These are phyloP conservation scores for Athalia rosae DNA, from an alignment of 2,888 invertebrate genomes.

Conservation along the genomic window DNA sequence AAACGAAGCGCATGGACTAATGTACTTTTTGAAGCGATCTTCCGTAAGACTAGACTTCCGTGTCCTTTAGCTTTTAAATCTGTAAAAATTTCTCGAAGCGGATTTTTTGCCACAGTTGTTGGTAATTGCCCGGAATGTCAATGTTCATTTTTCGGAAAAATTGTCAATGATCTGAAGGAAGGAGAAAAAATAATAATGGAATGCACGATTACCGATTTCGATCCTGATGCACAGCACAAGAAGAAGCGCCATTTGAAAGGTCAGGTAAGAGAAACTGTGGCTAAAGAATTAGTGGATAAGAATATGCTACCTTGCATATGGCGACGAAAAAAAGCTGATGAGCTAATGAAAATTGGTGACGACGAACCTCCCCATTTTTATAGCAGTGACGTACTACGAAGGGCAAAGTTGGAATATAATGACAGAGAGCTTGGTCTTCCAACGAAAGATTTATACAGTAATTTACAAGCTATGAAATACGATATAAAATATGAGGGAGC, in stretches of 20 bases:
- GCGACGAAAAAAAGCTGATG: constrained; percentile 18
- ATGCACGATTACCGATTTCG: constrained; percentile 5
- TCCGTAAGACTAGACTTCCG: background rate
- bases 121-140: constrained; percentile 17
- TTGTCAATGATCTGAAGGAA: constrained; percentile 7
- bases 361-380: constrained; percentile 10
- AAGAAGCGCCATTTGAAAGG: constrained; percentile 20
- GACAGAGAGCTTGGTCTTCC: constrained; percentile 39
- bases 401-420: background rate
- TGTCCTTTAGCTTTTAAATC: constrained; percentile 16
- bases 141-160: constrained; percentile 1
- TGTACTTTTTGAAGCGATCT: constrained; percentile 1
- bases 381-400: background rate
- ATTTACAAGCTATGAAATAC: constrained; percentile 18
- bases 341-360: constrained; percentile 30
- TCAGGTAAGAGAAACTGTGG: background rate
- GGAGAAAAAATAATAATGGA: constrained; percentile 9
- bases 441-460: background rate
- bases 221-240: background rate
- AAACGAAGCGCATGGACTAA: constrained; percentile 19
- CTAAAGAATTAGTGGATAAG: constrained; percentile 5
- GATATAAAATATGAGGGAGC: constrained; percentile 11
- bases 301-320: constrained; percentile 31
- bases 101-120: constrained; percentile 4
- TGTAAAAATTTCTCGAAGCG: constrained; percentile 13